Conservation (phyloP, 53 echinoderm and acorn worm species). For the Echinometra lucunter region DNA sequence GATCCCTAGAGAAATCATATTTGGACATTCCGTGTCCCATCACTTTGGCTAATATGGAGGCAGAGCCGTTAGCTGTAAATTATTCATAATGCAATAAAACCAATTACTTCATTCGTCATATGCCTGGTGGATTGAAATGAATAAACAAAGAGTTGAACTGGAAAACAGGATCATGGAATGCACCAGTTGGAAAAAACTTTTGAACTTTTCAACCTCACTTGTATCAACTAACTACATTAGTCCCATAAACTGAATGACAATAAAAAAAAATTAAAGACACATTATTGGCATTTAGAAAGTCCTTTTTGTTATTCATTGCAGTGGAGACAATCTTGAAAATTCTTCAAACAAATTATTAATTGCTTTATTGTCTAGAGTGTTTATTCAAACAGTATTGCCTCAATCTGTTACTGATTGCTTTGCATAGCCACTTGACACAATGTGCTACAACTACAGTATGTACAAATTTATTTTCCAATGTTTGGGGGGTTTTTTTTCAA, state of each 20-base stretch:
- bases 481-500: too few species aligned
- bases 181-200: not conserved
- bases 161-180: not conserved
- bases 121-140: conserved; percentile 14
- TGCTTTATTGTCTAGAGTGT: too few species aligned
- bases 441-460: too few species aligned
- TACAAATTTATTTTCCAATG: too few species aligned
- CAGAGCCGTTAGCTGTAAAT: conserved; percentile 42
- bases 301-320: too few species aligned
- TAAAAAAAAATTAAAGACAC: too few species aligned
- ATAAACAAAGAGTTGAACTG: not conserved
- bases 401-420: too few species aligned
- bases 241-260: not conserved
- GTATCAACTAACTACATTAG: not conserved
- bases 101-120: conserved; percentile 57
- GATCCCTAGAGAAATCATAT: conserved; percentile 53
- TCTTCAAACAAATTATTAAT: too few species aligned
- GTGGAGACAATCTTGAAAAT: too few species aligned
- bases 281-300: too few species aligned
- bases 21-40: not conserved
- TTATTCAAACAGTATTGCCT: too few species aligned
- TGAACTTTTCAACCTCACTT: not conserved
- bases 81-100: conserved; percentile 58
- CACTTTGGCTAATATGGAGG: conserved; percentile 15
- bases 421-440: too few species aligned